Evolutionary conservation across 2,113 vertebrate genomes (phyloP).

Genomic region (Embiotoca jacksoni): DNA sequence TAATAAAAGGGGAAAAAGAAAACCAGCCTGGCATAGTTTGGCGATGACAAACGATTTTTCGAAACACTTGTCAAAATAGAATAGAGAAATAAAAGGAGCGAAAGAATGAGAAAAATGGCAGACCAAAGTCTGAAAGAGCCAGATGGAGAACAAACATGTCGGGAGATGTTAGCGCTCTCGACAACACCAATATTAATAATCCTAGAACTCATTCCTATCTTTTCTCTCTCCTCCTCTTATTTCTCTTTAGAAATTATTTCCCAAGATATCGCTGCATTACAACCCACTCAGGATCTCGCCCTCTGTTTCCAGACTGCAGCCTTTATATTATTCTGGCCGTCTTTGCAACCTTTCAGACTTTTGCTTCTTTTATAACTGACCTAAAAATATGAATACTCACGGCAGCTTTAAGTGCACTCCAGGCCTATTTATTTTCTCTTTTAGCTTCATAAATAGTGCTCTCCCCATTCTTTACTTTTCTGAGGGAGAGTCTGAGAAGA

Average conservation of each 20-base stretch:
- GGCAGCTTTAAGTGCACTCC: slow-evolving; percentile 42
- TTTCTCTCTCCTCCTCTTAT: slow-evolving; percentile 28
- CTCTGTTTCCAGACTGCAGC: slow-evolving; percentile 48
- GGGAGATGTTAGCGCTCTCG: slow-evolving; percentile 67
- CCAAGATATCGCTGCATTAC: slow-evolving; percentile 41
- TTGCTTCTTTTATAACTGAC: slow-evolving; percentile 58
- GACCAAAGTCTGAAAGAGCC: slow-evolving; percentile 62
- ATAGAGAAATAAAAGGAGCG: slow-evolving; percentile 47
- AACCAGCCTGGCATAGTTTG: slow-evolving; percentile 63
- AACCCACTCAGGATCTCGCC: slow-evolving; percentile 59
- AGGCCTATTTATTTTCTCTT: slow-evolving; percentile 43
- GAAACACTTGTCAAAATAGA: slow-evolving; percentile 71
- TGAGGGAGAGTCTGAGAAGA: slow-evolving; percentile 26
- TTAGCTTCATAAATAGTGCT: slow-evolving; percentile 40
- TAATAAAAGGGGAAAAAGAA: neutral
- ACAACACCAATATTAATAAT: slow-evolving; percentile 61
- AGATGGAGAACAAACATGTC: slow-evolving; percentile 78
- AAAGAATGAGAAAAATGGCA: slow-evolving; percentile 53
- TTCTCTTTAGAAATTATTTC: slow-evolving; percentile 57
- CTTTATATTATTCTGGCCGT: slow-evolving; percentile 41
- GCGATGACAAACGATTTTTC: slow-evolving; percentile 77
- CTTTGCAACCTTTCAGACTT: slow-evolving; percentile 57
- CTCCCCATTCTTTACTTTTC: slow-evolving; percentile 50
- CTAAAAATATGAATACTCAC: slow-evolving; percentile 64
- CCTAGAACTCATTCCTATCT: slow-evolving; percentile 41